Base-by-base conservation (phyloP, 2,888 invertebrate genomes). In the Rhimphoctona megacephalus region DNA sequence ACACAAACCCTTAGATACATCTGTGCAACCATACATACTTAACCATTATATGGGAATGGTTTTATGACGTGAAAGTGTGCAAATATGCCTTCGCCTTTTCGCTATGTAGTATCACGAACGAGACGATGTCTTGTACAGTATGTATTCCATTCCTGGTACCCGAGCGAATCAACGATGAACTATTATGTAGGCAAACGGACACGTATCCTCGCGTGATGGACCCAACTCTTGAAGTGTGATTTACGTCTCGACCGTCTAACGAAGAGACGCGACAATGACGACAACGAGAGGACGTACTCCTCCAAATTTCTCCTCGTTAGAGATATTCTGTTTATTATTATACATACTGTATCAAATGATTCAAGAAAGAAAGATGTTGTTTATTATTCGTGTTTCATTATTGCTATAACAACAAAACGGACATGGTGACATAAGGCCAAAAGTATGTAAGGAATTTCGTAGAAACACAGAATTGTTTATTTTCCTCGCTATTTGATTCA, bases 111-210 rank as follows among this genome's bases (percentile, higher is more conserved):
- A 73, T 61, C 61, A 22, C 39, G 43, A 43, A 46, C 39, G 46
- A 57, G 57, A 57, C 22, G 69, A 46, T 46, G 9, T 30, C 33
- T 14, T 52, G 19, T 52, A 36, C 9, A 36, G 72, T 76, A 64
- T 61, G 17, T 66, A 54, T 70, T 52, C 74, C 72, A 76, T 77
- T 64, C 74, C 22, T 76, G 66, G 81, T 76, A 39, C 82, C 36
- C 72, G 61, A 70, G 72, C 79, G 83, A 83, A 83, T 86, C 76
- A 86, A 80, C 86, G 86, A 83, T 86, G 83, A 86, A 86, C 86
- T 86, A 86, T 86, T 86, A 86, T 86, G 86, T 83, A 86, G 83
- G 83, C 83, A 86, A 86, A 86, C 80, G 83, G 86, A 86, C 86
- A 83, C 80, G 80, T 83, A 83, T 85, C 83, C 76, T 61, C 67